Conservation (phyloP, 1,140 invertebrate genomes). For the Magallana angulata region DNA sequence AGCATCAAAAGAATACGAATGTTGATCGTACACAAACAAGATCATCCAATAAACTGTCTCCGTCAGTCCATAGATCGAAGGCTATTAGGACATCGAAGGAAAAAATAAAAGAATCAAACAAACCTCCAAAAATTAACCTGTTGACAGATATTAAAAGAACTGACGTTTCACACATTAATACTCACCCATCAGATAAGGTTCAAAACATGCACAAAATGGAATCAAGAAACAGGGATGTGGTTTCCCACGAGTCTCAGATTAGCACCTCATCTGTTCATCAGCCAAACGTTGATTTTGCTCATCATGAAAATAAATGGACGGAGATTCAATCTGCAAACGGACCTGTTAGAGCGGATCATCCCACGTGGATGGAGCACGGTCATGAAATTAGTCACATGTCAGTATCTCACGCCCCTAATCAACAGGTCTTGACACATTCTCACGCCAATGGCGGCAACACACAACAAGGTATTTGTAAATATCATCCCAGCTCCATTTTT, state of each 20-base stretch:
- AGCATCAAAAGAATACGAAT: neutral
- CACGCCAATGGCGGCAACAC: neutral
- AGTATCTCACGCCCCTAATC: neutral
- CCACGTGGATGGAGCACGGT: conserved; percentile 5
- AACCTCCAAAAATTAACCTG: neutral
- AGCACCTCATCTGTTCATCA: neutral
- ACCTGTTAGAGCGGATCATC: neutral
- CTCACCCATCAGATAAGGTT: neutral
- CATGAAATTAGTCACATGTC: neutral
- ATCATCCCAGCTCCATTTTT: neutral
- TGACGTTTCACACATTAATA: neutral
- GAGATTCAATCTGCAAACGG: neutral
- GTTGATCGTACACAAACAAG: neutral
- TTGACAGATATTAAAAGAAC: neutral
- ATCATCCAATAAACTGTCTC: neutral
- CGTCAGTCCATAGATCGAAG: neutral
- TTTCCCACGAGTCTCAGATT: neutral
- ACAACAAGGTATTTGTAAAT: neutral
- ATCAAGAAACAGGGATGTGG: neutral
- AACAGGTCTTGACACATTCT: neutral
- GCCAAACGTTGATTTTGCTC: neutral
- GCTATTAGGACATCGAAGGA: neutral
- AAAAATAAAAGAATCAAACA: neutral
- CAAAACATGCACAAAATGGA: neutral
- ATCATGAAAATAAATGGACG: neutral